phyloP scores from a whole-genome alignment of 2,888 invertebrate species.

The Drosophila lutescens region DNA sequence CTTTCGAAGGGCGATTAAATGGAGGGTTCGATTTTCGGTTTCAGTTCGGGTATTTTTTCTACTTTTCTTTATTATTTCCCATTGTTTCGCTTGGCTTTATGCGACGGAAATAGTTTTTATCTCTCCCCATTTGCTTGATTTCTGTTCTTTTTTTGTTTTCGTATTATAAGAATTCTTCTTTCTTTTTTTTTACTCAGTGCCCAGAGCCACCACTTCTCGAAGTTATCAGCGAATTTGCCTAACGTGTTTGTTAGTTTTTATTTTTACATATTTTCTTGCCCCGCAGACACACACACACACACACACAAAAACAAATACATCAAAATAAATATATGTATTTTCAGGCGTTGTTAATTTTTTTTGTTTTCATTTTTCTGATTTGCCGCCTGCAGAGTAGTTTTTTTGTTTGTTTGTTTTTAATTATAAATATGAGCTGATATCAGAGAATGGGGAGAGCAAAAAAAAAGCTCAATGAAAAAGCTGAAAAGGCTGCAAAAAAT shows the following conservation, averaged over 20 bases:
- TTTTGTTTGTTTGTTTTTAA: conserved; percentile 54
- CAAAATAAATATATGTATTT: conserved; percentile 13
- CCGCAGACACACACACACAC: neutral
- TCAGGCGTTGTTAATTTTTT: conserved; percentile 32
- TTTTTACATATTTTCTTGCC: conserved; percentile 13
- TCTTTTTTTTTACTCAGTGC: conserved; percentile 21
- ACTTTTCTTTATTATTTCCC: conserved; percentile 37
- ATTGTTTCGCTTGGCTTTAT: conserved; percentile 53
- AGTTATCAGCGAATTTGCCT: conserved; percentile 64
- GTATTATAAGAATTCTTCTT: neutral
- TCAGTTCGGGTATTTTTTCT: conserved; percentile 7
- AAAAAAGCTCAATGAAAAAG: conserved; percentile 9
- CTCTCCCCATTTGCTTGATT: conserved; percentile 41
- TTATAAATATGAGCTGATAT: conserved; percentile 59
- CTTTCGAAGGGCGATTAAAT: conserved; percentile 24
- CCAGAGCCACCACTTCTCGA: conserved; percentile 42
- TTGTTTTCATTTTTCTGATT: conserved; percentile 28
- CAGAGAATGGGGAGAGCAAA: conserved; percentile 7
- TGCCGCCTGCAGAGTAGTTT: conserved; percentile 27
- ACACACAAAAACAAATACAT: conserved; percentile 15
- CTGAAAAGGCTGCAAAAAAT: conserved; percentile 9
- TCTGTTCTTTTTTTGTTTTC: conserved; percentile 14
- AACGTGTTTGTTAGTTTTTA: conserved; percentile 50
- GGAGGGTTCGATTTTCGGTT: neutral
- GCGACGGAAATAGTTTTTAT: conserved; percentile 71